Evolutionary conservation across 2,113 vertebrate genomes (phyloP).

Genomic region (Onychorhynchus coronatus): DNA sequence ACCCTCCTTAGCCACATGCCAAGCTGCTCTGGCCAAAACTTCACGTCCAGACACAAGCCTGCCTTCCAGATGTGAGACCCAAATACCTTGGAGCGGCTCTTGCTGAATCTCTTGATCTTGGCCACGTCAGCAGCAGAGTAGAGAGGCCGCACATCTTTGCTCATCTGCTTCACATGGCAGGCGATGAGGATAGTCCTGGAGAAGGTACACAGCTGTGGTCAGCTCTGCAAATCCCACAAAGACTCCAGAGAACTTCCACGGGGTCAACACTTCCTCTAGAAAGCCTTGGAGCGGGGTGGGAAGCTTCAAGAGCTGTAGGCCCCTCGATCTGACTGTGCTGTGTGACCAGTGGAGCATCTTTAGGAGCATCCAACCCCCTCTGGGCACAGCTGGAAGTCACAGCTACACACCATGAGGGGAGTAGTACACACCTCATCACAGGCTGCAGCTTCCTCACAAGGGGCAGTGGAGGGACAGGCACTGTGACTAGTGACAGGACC

Average conservation of each 20-base stretch:
- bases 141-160: conserved; percentile 82
- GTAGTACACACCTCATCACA: neutral
- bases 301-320: neutral
- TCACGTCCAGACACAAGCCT: neutral
- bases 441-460: neutral
- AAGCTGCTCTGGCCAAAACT: neutral
- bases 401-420: neutral
- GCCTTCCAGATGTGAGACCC: neutral
- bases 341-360: neutral
- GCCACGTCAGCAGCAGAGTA: conserved; percentile 89
- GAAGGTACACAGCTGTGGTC: neutral
- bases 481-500: neutral
- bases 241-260: neutral
- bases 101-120: conserved; percentile 94
- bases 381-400: neutral
- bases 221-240: neutral
- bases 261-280: neutral
- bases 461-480: neutral
- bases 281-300: neutral
- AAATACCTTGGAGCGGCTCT: conserved; percentile 81
- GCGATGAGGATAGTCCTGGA: conserved; percentile 93
- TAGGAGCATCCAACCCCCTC: neutral
- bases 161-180: conserved; percentile 92
- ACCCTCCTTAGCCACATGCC: neutral
- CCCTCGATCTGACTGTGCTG: neutral